Conservation (phyloP, 1,140 invertebrate genomes). For the Cephus cinctus region DNA sequence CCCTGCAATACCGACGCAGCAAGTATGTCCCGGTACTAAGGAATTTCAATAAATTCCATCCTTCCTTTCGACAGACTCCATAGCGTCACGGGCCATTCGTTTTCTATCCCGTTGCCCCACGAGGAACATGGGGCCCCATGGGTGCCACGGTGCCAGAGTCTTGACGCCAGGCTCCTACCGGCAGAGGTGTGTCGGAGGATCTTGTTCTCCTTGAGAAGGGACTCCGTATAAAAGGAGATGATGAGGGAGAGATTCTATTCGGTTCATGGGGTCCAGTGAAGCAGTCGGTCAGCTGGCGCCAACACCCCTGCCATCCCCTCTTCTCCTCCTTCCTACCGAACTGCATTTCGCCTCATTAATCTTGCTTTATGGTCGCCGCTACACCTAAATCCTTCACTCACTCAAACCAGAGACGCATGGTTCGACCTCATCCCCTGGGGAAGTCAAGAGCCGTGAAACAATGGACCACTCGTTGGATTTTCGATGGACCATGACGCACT, state of each 20-base stretch:
- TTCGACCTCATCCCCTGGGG: neutral
- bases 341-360: slow-evolving; percentile 9
- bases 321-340: neutral
- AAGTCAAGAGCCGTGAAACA: neutral
- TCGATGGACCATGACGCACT: neutral
- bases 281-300: slow-evolving; percentile 9
- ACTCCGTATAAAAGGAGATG: neutral
- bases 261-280: neutral
- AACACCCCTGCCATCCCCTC: slow-evolving; percentile 1
- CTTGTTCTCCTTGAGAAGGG: too few species aligned
- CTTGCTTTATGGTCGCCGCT: slow-evolving; percentile 12
- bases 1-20: too few species aligned
- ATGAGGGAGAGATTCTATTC: neutral
- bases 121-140: too few species aligned
- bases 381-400: slow-evolving; percentile 8
- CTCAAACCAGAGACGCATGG: too few species aligned
- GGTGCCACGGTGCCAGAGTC: too few species aligned
- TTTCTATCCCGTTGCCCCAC: too few species aligned
- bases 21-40: too few species aligned
- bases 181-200: too few species aligned
- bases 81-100: too few species aligned
- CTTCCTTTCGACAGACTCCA: too few species aligned
- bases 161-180: too few species aligned
- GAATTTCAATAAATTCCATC: too few species aligned
- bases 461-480: neutral